Evolutionary conservation across 2,797 vertebrate genomes (phyloP).

Genomic region (Fratercula arctica): DNA sequence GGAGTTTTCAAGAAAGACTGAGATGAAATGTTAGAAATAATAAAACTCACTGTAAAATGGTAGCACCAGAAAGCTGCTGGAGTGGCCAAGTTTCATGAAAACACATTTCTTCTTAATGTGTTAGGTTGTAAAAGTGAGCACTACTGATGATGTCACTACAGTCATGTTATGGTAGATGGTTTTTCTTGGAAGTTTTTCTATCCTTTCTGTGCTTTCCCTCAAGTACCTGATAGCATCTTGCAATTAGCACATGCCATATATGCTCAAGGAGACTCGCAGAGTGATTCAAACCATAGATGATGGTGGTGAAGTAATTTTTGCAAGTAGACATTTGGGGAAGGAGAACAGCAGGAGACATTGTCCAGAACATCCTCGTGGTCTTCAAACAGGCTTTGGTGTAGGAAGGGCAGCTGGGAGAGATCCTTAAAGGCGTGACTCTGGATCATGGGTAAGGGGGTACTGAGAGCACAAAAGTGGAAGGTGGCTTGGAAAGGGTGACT

Average conservation of each 20-base stretch:
- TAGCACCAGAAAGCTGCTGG: neutral
- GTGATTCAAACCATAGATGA: neutral
- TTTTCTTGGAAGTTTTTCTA: neutral
- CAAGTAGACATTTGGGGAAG: neutral
- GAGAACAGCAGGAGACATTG: neutral
- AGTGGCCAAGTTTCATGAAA: neutral
- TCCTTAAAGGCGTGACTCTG: neutral
- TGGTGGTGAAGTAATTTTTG: neutral
- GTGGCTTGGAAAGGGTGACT: neutral
- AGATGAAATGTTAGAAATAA: neutral
- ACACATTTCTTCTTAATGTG: fast-evolving
- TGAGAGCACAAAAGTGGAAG: neutral
- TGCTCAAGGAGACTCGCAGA: neutral
- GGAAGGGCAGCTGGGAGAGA: neutral
- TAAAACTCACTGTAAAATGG: neutral
- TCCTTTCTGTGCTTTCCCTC: neutral
- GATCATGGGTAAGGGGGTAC: neutral
- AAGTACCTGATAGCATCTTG: neutral
- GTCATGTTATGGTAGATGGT: neutral
- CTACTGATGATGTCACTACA: neutral
- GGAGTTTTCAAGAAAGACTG: neutral
- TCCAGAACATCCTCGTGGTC: neutral
- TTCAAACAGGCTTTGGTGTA: neutral
- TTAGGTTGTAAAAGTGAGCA: neutral
- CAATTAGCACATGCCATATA: neutral